phyloP scores from a whole-genome alignment of 2,113 vertebrate genomes.

The Serranochromis macrocephalus region DNA sequence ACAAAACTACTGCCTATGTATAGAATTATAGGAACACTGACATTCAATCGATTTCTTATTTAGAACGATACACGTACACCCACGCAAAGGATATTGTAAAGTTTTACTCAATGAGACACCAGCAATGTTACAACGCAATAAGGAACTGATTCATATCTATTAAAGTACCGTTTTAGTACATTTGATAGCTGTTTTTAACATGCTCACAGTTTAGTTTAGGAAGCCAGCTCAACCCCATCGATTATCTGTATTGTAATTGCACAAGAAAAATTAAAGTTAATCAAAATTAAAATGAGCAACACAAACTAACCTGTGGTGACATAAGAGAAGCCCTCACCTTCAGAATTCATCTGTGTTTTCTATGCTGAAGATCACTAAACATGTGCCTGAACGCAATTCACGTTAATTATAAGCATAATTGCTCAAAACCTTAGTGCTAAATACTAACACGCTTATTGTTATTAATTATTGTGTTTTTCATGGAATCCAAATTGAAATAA shows the following conservation, averaged over 20 bases:
- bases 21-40: background rate
- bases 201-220: background rate
- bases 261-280: background rate
- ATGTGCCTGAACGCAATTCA: background rate
- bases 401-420: background rate
- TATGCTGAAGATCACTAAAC: background rate
- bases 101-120: background rate
- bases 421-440: background rate
- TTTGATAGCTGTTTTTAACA: background rate
- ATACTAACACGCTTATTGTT: background rate
- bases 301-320: background rate
- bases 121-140: rapidly evolving
- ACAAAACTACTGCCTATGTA: background rate
- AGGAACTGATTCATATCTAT: background rate
- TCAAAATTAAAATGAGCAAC: rapidly evolving
- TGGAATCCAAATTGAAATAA: background rate
- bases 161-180: background rate
- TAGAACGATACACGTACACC: background rate
- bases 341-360: background rate
- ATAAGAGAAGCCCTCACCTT: background rate
- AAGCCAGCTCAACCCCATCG: background rate
- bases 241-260: background rate
- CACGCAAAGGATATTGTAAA: background rate
- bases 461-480: background rate
- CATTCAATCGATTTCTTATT: background rate